These are phyloP conservation scores for Bombycilla garrulus DNA, from an alignment of 2,113 vertebrate species.

Conservation along the genomic window DNA sequence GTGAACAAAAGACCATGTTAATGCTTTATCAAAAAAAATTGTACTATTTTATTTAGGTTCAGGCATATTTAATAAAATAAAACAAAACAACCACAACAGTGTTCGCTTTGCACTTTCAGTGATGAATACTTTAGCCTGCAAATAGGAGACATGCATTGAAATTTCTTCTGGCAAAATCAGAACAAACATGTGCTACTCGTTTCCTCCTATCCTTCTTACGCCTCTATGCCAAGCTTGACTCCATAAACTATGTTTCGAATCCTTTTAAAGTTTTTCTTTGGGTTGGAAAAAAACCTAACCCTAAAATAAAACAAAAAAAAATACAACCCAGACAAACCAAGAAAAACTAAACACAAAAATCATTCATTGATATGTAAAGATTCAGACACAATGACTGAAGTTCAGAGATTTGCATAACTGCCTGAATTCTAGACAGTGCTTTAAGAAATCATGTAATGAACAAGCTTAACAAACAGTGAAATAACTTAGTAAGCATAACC, in stretches of 20 bases:
- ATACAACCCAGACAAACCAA: background rate
- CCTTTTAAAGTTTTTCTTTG: background rate
- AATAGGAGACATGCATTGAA: background rate
- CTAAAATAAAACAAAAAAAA: background rate
- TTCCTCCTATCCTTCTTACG: background rate
- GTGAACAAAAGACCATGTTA: background rate
- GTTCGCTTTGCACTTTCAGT: background rate
- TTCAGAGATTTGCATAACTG: background rate
- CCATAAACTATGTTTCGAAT: background rate
- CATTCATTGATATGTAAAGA: background rate
- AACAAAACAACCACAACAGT: background rate
- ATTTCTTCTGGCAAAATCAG: background rate
- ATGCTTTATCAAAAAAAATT: background rate
- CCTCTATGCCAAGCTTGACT: background rate
- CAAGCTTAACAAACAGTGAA: background rate
- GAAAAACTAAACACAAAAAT: background rate
- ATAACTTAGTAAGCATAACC: constrained; percentile 10
- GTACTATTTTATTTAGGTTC: background rate
- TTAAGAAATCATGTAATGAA: background rate
- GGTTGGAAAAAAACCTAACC: background rate
- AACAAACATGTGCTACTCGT: background rate
- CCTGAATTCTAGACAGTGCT: background rate
- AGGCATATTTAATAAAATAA: background rate
- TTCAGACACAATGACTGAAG: background rate
- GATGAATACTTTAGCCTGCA: background rate